Percentiles rank a stretch among this genome's conserved stretches.
Evolutionary conservation across 2,888 invertebrate species (phyloP).

Genomic region (Plebejus melissa): DNA sequence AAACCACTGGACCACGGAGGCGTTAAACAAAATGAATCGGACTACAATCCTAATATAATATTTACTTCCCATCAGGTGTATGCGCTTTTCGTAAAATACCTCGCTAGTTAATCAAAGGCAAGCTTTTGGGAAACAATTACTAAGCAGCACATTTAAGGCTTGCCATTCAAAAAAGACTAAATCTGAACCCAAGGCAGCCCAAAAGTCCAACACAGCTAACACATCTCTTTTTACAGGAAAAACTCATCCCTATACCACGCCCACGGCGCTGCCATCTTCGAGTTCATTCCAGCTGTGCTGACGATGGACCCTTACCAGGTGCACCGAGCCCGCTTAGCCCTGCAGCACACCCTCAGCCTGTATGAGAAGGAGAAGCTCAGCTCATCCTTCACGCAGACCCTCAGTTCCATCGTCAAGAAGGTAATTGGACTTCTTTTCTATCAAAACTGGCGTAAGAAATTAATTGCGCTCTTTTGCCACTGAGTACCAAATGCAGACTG

Average conservation of each 20-base stretch:
- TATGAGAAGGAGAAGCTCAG: constrained; percentile 86
- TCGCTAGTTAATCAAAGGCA: no score
- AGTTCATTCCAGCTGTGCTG: constrained; percentile 94
- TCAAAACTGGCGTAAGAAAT: background rate
- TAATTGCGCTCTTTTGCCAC: background rate
- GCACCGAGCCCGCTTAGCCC: constrained; percentile 72
- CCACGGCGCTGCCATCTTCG: constrained; percentile 91
- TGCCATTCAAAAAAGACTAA: background rate
- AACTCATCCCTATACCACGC: constrained; percentile 94
- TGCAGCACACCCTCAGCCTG: constrained; percentile 88
- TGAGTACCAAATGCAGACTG: background rate
- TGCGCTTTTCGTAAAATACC: background rate
- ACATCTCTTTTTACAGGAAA: constrained; percentile 78
- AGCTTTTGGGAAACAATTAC: background rate
- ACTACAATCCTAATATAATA: no score
- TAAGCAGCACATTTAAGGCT: background rate
- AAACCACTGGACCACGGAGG: no score
- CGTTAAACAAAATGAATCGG: no score
- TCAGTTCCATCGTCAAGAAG: constrained; percentile 88
- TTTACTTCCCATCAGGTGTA: no score
- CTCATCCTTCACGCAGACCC: constrained; percentile 85
- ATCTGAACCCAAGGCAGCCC: no score
- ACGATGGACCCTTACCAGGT: constrained; percentile 93
- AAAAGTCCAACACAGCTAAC: constrained; percentile 33
- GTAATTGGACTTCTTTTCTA: constrained; percentile 38